A percentile compares a stretch with the other conserved stretches of the same genome.
Conservation (phyloP, 1,140 invertebrate genomes). For the Scylla paramamosain region DNA sequence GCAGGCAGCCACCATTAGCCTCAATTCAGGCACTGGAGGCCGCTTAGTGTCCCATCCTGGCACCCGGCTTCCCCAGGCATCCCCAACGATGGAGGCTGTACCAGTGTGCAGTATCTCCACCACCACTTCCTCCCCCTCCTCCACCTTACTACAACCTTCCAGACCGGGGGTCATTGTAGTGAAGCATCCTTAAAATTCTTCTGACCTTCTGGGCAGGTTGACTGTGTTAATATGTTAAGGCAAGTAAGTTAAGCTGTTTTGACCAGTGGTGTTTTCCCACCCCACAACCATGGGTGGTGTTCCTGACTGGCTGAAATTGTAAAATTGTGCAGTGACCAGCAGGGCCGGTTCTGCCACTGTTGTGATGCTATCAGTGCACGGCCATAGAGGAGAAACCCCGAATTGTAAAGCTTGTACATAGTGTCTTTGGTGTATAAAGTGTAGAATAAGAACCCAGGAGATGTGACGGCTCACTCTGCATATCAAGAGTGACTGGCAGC, state of each 20-base stretch:
- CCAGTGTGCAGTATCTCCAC: conserved; percentile 70
- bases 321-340: conserved; percentile 2
- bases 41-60: conserved; percentile 27
- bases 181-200: conserved; percentile 74
- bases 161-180: conserved; percentile 77
- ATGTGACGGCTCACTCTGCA: conserved; percentile 62
- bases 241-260: conserved; percentile 34
- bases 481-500: conserved; percentile 66
- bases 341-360: no score
- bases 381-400: conserved; percentile 10
- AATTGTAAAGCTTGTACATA: conserved; percentile 71
- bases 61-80: conserved; percentile 42
- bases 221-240: conserved; percentile 71
- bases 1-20: conserved; percentile 58
- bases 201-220: conserved; percentile 24
- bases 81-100: conserved; percentile 39
- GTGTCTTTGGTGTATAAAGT: conserved; percentile 73
- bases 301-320: conserved; percentile 30
- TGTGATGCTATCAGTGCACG: not conserved
- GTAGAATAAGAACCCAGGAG: conserved; percentile 62
- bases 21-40: conserved; percentile 44
- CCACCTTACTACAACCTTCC: conserved; percentile 70
- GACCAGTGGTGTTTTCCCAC: conserved; percentile 56
- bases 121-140: conserved; percentile 42
- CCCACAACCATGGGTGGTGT: conserved; percentile 58